phyloP scores from a whole-genome alignment of 2,113 vertebrate genomes.

The Neotragus moschatus region DNA sequence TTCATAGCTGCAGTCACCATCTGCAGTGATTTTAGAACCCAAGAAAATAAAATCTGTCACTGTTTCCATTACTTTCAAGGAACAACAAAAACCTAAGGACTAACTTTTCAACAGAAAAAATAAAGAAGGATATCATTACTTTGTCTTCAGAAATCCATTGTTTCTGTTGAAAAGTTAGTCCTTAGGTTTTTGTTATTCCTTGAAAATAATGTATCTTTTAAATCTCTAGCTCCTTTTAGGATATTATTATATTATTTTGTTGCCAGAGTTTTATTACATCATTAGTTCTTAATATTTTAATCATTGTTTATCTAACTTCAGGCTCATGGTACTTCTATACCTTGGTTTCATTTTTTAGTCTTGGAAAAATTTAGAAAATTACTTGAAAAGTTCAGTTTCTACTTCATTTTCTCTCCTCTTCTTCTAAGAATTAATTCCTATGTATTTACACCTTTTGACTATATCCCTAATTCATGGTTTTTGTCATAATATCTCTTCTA shows the following conservation, averaged over 20 bases:
- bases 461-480: not conserved
- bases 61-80: not conserved
- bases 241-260: not conserved
- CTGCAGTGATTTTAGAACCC: not conserved
- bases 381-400: not conserved
- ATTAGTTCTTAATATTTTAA: not conserved
- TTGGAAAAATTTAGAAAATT: not conserved
- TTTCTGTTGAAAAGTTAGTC: not conserved
- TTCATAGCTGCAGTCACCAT: not conserved
- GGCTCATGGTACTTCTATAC: not conserved
- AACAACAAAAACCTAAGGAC: not conserved
- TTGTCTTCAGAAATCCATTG: not conserved
- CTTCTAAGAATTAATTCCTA: not conserved
- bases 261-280: not conserved
- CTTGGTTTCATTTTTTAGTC: not conserved
- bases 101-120: not conserved
- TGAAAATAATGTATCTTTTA: not conserved
- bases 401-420: not conserved
- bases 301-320: not conserved
- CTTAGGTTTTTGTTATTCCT: not conserved
- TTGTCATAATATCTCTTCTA: not conserved
- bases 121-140: not conserved
- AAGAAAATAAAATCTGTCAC: not conserved
- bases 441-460: not conserved
- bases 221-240: not conserved